Evolutionary conservation across 2,113 vertebrate species (phyloP), one percentile per base, ranked within the genome.

Genomic region (Glareola pratincola): DNA sequence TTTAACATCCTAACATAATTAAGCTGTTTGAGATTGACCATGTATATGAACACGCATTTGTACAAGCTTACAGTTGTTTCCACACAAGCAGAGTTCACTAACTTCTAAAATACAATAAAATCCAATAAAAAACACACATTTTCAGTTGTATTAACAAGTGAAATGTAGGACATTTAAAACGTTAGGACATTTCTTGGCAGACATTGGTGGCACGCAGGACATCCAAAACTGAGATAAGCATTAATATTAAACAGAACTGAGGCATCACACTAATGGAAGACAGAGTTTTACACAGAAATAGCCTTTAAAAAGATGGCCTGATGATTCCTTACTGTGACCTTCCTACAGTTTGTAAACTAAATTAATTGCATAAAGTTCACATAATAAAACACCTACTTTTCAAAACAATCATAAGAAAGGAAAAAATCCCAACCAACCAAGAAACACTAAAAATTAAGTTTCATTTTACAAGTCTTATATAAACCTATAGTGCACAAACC

Each of bases 71-170:
- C 24, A 59, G 32, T 13, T 90, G 21, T 51, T 85, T 57, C 62
- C 53, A 72, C 11, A 41, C 14, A 57, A 60, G 20, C 26, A 72
- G 45, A 68, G 39, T 32, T 26, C 39, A 66, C 47, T 39, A 87
- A 78, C 29, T 63, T 53, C 12, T 37, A 48, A 63, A n/a, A 75
- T 34, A 43, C 9, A 71, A 10, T 27, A 48, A 73, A 60, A 57
- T 36, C 7, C 68, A 10, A 48, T 0, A 4, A 72, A 83, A 69
- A 73, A 5, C 4, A 73, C 6, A 24, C 0, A 1, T 39, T 36
- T 48, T 5, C 54, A 83, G n/a, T 9, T 32, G 14, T 5, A 50
- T 13, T 41, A 66, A 79, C 13, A 67, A 37, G n/a, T 10, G 19
- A 88, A 93, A 92, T n/a, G 11, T 23, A 83, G 30, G 21, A 54